Evolutionary conservation across 2,888 invertebrate genomes (phyloP).

Genomic region (Scaptomyza flava): DNA sequence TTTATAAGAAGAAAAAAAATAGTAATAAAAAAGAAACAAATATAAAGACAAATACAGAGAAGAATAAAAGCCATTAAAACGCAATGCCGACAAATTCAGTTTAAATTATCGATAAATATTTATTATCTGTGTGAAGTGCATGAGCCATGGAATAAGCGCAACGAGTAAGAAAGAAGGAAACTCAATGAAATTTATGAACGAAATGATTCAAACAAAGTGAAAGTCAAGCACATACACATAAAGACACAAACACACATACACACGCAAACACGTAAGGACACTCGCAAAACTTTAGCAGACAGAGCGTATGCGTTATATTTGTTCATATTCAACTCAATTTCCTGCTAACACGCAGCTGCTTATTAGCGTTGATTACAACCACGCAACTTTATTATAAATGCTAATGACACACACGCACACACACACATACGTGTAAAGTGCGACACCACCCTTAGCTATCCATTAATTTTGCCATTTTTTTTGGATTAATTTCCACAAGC

Average conservation of each 20-base stretch:
- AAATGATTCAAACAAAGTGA: conserved; percentile 52
- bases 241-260: conserved; percentile 16
- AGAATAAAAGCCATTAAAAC: conserved; percentile 52
- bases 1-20: neutral
- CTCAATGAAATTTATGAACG: conserved; percentile 42
- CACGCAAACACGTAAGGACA: conserved; percentile 25
- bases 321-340: conserved; percentile 62
- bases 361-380: conserved; percentile 61
- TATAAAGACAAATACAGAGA: conserved; percentile 62
- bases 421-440: conserved; percentile 35
- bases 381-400: conserved; percentile 24
- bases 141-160: conserved; percentile 36
- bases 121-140: conserved; percentile 43
- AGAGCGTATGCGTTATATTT: conserved; percentile 63
- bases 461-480: conserved; percentile 36
- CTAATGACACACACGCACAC: conserved; percentile 40
- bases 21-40: neutral
- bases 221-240: conserved; percentile 44
- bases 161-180: conserved; percentile 20
- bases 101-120: conserved; percentile 15
- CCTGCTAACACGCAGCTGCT: conserved; percentile 54
- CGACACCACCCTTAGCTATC: conserved; percentile 5
- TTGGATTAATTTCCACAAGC: conserved; percentile 47
- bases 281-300: conserved; percentile 29
- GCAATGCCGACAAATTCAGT: conserved; percentile 29